A percentile compares a stretch with the other conserved stretches of the same genome.
Evolutionary conservation across 1,140 invertebrate species (phyloP).

Genomic region (Uloborus diversus): DNA sequence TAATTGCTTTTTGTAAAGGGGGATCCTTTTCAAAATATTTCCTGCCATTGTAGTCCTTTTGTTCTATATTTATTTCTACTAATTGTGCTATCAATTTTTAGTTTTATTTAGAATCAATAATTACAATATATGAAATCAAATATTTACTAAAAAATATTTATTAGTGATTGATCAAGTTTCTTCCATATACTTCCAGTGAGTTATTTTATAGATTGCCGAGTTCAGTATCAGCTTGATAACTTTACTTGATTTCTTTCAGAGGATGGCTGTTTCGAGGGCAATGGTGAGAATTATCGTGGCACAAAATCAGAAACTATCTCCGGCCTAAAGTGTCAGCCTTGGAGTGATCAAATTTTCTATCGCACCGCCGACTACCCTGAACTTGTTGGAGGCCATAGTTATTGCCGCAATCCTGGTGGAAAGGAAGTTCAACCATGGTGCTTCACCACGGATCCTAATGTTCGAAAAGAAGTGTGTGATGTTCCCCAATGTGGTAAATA

Average conservation of each 20-base stretch:
- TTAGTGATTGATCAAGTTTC: no score
- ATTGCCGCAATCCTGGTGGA: slow-evolving; percentile 89
- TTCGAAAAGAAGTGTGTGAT: slow-evolving; percentile 77
- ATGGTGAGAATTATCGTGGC: slow-evolving; percentile 82
- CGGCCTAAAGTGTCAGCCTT: slow-evolving; percentile 80
- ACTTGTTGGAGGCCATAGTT: slow-evolving; percentile 88
- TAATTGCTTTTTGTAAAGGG: no score
- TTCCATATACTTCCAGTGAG: no score
- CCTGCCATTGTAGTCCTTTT: no score
- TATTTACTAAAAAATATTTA: no score
- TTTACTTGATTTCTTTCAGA: slow-evolving; percentile 57
- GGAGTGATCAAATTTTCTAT: slow-evolving; percentile 81
- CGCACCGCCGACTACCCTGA: slow-evolving; percentile 74
- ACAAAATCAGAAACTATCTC: slow-evolving; percentile 75
- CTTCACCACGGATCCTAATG: slow-evolving; percentile 69
- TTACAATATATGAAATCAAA: no score
- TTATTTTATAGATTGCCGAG: no score
- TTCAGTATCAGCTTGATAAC: no score
- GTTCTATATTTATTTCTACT: no score
- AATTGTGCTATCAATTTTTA: no score
- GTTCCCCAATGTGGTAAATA: slow-evolving; percentile 81
- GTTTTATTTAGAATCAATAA: no score
- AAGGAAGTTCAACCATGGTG: slow-evolving; percentile 88
- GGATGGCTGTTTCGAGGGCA: slow-evolving; percentile 85
- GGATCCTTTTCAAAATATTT: no score